Base-by-base conservation (phyloP, 2,888 invertebrate genomes). In the Alentia gelatinosa region DNA sequence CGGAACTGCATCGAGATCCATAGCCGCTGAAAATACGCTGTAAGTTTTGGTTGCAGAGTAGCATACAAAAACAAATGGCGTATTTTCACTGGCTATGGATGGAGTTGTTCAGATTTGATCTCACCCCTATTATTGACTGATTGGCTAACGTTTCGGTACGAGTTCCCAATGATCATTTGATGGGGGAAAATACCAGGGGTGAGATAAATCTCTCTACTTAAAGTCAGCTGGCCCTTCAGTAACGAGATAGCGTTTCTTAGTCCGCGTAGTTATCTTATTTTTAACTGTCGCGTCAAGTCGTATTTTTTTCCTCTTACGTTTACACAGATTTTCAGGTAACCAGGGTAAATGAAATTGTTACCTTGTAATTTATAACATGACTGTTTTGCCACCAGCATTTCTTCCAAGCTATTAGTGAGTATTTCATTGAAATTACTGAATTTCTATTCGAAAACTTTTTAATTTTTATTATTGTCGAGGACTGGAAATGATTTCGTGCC, bases 271-370 rank as follows among this genome's bases (percentile, higher is more conserved):
- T 79, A 37, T 79, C 12, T 79, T 5, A 39, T 79, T 1, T 35
- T 37, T 37, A 79, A 9, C n/a, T 4, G 35, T 74, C 9, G 1
- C 33, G 33, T 35, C 1, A 12, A 74, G 26, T 19, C 7, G n/a
- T 33, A 74, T 74, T 37, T 35, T 3, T n/a, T 39, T 19, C 15
- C 35, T 79, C 33, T 33, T 74, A 7, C 5, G 7, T 74, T 74
- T 35, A 33, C 39, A 79, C 4, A 79, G 37, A 39, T 37, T 79
- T 39, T 79, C 79, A 79, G 79, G 79, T 79, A 39, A 79, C n/a
- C 79, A 79, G 79, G 79, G 79, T 79, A 4, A 79, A 79, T n/a
- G 23, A 26, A 19, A 79, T 23, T 79, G 39, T 79, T 37, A 79
- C 39, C 35, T 79, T 79, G 37, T 37, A 79, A 79, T 79, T 79